Evolutionary conservation across 2,113 vertebrate genomes (phyloP).

Genomic region (Stigmatopora nigra): DNA sequence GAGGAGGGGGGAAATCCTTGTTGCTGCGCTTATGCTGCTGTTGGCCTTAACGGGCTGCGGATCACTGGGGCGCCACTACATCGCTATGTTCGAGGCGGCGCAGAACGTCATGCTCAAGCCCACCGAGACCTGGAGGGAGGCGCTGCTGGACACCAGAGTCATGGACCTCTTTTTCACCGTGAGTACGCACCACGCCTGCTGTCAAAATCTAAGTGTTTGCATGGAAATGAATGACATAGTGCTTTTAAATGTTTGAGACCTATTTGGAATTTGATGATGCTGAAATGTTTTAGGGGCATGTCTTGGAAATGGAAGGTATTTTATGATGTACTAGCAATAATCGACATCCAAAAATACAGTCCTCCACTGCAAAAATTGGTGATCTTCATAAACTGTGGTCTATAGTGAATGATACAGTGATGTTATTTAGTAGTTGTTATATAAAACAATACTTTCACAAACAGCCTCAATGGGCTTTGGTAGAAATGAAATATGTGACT

Average conservation of each 20-base stretch:
- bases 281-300: neutral
- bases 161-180: constrained; percentile 99
- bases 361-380: no score
- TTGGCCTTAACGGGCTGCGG: constrained; percentile 89
- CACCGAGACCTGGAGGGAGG: constrained; percentile 94
- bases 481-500: neutral
- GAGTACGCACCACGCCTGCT: constrained; percentile 62
- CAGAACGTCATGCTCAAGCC: constrained; percentile 98
- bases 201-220: neutral
- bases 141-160: constrained; percentile 92
- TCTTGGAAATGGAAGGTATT: no score
- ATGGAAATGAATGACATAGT: constrained; percentile 5
- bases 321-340: no score
- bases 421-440: no score
- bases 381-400: no score
- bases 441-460: no score
- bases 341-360: no score
- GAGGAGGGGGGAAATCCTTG: constrained; percentile 1
- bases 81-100: constrained; percentile 98
- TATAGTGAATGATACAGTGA: no score
- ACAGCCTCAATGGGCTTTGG: neutral
- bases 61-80: constrained; percentile 99
- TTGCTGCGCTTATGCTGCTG: constrained; percentile 70
- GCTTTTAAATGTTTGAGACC: neutral
- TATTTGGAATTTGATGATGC: neutral